These are phyloP conservation scores for Scolanthus callimorphus DNA, from an alignment of 92 coral and sea anemone genomes.

Conservation along the genomic window DNA sequence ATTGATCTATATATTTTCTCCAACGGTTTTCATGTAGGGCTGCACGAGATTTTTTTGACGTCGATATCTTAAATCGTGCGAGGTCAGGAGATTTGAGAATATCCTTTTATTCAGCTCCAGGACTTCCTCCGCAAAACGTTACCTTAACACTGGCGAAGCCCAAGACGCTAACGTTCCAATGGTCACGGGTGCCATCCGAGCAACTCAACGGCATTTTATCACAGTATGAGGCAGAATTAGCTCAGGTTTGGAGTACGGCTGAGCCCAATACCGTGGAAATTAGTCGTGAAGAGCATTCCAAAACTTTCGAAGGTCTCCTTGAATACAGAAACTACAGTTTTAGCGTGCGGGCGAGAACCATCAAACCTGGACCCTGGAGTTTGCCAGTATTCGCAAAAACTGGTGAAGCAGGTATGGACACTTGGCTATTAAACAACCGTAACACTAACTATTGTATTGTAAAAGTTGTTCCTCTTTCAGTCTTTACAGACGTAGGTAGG, in stretches of 20 bases:
- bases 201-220: background rate
- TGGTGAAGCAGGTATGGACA: background rate
- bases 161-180: background rate
- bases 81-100: no score
- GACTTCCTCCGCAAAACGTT: constrained; percentile 2
- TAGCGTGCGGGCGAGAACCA: background rate
- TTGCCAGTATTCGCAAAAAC: background rate
- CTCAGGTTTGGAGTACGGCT: background rate
- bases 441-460: no score
- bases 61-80: no score
- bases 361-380: background rate
- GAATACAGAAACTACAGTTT: background rate
- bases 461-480: no score
- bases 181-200: background rate
- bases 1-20: no score
- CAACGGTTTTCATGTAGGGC: no score
- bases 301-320: background rate
- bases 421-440: no score
- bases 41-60: no score
- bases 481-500: no score
- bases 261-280: background rate
- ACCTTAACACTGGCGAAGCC: background rate
- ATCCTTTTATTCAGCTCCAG: no score
- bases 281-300: background rate
- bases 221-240: background rate